Conservation (phyloP, 2,797 vertebrate genomes). For the Knipowitschia caucasica region DNA sequence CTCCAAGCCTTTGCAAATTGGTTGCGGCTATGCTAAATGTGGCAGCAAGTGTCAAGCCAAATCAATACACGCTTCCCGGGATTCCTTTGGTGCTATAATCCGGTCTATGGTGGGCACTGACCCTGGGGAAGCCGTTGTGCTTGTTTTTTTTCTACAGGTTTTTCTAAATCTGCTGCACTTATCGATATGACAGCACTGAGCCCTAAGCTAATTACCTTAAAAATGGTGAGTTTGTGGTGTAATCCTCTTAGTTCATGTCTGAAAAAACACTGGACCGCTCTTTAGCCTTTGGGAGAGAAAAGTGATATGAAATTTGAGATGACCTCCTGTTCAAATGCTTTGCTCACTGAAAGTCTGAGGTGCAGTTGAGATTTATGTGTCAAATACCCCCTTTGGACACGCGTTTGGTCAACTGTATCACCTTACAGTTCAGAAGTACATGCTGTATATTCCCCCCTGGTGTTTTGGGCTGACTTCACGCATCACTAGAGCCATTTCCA, state of each 20-base stretch:
- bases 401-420: slow-evolving; percentile 35
- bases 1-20: slow-evolving; percentile 85
- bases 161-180: slow-evolving; percentile 78
- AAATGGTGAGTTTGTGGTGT: slow-evolving; percentile 37
- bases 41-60: slow-evolving; percentile 88
- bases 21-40: slow-evolving; percentile 84
- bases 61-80: slow-evolving; percentile 88
- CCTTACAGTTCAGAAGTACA: slow-evolving; percentile 23
- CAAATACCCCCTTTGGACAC: slow-evolving; percentile 40
- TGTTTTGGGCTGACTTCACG: slow-evolving; percentile 70
- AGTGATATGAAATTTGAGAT: slow-evolving; percentile 22
- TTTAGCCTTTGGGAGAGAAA: slow-evolving; percentile 11
- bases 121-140: slow-evolving; percentile 77
- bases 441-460: slow-evolving; percentile 40
- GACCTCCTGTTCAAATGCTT: slow-evolving; percentile 27
- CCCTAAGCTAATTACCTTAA: slow-evolving; percentile 82
- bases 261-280: slow-evolving; percentile 14
- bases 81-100: slow-evolving; percentile 87
- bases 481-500: slow-evolving; percentile 29
- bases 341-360: slow-evolving; percentile 18
- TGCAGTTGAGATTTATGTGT: slow-evolving; percentile 27
- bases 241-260: slow-evolving; percentile 38
- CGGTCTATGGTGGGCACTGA: slow-evolving; percentile 80
- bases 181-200: slow-evolving; percentile 78
- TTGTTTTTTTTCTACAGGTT: slow-evolving; percentile 80